Percentiles rank a stretch among this genome's conserved stretches.
These are phyloP conservation scores for Phortica okadai DNA, from an alignment of 2,888 invertebrate species.

Conservation along the genomic window DNA sequence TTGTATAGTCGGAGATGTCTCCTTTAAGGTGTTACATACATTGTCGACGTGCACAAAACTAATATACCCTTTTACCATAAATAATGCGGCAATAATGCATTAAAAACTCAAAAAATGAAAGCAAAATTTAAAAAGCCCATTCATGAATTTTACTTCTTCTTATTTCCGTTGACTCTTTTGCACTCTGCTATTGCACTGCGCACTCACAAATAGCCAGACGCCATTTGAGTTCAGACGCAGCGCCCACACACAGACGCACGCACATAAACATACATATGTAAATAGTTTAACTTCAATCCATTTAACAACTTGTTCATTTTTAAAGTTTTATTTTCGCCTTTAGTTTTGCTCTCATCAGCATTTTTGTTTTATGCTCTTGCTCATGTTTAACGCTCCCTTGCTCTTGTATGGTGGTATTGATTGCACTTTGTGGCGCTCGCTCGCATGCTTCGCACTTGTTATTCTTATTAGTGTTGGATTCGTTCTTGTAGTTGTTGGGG, in stretches of 20 bases:
- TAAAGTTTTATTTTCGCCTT: conserved; percentile 32
- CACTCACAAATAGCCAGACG: not conserved
- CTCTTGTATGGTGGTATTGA: conserved; percentile 42
- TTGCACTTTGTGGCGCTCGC: conserved; percentile 58
- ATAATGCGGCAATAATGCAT: conserved; percentile 14
- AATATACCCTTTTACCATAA: too few species aligned
- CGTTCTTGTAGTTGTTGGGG: conserved; percentile 25
- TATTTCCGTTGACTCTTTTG: conserved; percentile 12
- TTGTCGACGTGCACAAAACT: too few species aligned
- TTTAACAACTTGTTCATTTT: conserved; percentile 30
- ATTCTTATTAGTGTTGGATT: conserved; percentile 26
- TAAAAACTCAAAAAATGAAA: conserved; percentile 64
- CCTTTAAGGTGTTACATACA: too few species aligned
- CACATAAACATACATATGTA: conserved; percentile 43
- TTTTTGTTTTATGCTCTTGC: too few species aligned
- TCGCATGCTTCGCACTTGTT: conserved; percentile 58
- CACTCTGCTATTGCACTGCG: not conserved
- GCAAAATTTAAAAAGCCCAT: conserved; percentile 76
- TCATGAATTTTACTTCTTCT: conserved; percentile 69
- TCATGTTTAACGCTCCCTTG: conserved; percentile 31
- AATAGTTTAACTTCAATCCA: conserved; percentile 26
- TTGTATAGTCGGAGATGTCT: too few species aligned
- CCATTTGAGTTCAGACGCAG: not conserved
- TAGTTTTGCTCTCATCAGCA: conserved; percentile 22
- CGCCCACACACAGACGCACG: not conserved